These are phyloP conservation scores for Chloebia gouldiae DNA, from an alignment of 2,113 vertebrate genomes.

Conservation along the genomic window DNA sequence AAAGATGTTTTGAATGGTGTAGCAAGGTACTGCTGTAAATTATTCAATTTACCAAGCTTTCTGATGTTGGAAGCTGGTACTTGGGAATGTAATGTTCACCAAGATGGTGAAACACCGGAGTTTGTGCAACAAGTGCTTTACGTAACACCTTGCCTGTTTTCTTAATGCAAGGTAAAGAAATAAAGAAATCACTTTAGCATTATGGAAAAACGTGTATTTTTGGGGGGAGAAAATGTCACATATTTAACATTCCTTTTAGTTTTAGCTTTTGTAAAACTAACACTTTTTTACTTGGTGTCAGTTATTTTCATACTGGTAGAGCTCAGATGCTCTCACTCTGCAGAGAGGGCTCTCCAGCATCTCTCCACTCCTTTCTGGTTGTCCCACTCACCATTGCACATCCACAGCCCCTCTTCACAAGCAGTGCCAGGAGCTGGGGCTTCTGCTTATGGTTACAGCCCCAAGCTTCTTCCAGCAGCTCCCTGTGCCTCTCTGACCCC, in stretches of 20 bases:
- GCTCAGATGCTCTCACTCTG: background rate
- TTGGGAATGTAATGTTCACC: background rate
- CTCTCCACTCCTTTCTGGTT: background rate
- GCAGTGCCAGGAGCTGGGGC: background rate
- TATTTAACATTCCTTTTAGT: background rate
- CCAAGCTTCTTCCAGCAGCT: background rate
- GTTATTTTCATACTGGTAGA: background rate
- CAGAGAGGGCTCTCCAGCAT: background rate
- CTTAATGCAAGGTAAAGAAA: background rate
- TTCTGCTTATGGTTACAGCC: background rate
- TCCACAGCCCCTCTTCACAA: background rate
- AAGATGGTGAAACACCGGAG: background rate
- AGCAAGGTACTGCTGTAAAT: background rate
- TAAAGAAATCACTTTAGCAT: background rate
- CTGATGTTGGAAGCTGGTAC: background rate
- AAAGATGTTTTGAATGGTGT: background rate
- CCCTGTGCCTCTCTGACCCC: background rate
- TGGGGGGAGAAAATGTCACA: background rate
- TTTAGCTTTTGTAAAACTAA: background rate
- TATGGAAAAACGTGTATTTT: background rate
- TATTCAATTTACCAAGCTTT: background rate
- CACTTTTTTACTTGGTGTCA: background rate
- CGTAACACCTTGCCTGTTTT: background rate
- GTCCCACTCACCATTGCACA: background rate
- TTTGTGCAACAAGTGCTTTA: background rate